Conservation (phyloP, 1,140 invertebrate genomes). For the Drosophila trapezifrons region DNA sequence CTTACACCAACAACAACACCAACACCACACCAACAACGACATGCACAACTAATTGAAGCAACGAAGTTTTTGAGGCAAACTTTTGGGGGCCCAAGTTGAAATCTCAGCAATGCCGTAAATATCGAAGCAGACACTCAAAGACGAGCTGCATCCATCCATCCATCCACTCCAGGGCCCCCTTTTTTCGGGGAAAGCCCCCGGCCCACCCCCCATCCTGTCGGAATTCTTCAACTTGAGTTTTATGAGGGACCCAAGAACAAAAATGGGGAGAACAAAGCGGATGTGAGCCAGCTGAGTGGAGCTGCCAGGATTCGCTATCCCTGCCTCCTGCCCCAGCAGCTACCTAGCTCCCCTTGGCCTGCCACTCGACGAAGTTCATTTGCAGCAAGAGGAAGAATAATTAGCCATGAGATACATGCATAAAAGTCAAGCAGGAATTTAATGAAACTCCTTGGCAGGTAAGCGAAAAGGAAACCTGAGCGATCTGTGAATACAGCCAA, state of each 20-base stretch:
- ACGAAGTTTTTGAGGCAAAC: slow-evolving; percentile 48
- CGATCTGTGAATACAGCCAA: slow-evolving; percentile 15
- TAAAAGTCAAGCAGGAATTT: slow-evolving; percentile 46
- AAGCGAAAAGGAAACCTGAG: slow-evolving; percentile 22
- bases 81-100: slow-evolving; percentile 47
- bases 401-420: slow-evolving; percentile 42
- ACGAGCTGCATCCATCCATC: slow-evolving; percentile 17
- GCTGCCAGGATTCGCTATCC: neutral
- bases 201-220: neutral
- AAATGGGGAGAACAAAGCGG: slow-evolving; percentile 32
- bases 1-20: slow-evolving; percentile 12
- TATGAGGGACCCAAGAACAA: slow-evolving; percentile 50
- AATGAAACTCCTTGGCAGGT: slow-evolving; percentile 32
- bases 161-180: neutral
- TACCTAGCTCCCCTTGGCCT: neutral
- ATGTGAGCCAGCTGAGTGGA: slow-evolving; percentile 3
- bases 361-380: slow-evolving; percentile 49
- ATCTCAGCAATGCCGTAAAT: slow-evolving; percentile 62
- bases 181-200: too few species aligned
- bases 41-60: slow-evolving; percentile 40
- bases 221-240: slow-evolving; percentile 52
- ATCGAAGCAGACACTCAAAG: slow-evolving; percentile 57
- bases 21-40: neutral
- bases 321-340: neutral
- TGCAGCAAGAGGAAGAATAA: slow-evolving; percentile 44